A percentile compares a stretch with the other conserved stretches of the same genome.
Conservation (phyloP, 2,888 invertebrate species). For the Drosophila cyrtoloma region DNA sequence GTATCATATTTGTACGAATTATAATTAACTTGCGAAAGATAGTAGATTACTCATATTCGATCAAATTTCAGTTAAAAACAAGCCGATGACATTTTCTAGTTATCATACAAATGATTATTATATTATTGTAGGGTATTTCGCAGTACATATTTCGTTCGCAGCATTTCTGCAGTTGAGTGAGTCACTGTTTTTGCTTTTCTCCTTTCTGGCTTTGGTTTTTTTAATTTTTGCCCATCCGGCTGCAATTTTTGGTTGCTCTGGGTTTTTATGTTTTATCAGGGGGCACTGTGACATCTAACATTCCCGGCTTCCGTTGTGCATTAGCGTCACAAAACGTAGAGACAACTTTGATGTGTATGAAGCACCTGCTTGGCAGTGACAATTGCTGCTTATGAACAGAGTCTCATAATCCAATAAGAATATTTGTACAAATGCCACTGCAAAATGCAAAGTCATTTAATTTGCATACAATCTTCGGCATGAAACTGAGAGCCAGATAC, state of each 20-base stretch:
- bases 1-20: no score
- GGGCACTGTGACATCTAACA: conserved; percentile 53
- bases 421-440: conserved; percentile 42
- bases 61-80: not conserved
- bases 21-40: not conserved
- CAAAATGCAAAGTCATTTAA: conserved; percentile 51
- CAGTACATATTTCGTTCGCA: not conserved
- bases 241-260: conserved; percentile 52
- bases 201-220: conserved; percentile 33
- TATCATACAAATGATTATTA: not conserved
- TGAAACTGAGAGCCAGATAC: conserved; percentile 4
- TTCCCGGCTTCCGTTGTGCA: conserved; percentile 74
- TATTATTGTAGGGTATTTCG: conserved; percentile 10
- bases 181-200: conserved; percentile 4
- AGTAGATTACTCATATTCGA: not conserved
- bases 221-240: conserved; percentile 24
- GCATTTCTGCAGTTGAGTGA: not conserved
- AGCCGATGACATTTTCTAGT: not conserved
- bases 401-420: conserved; percentile 35
- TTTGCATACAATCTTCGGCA: conserved; percentile 61
- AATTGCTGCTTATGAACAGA: conserved; percentile 16
- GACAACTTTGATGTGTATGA: not conserved
- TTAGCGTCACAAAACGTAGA: conserved; percentile 29
- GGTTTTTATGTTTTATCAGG: conserved; percentile 25
- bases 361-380: not conserved